These are phyloP conservation scores for Dastarcus helophoroides DNA, from an alignment of 2,888 invertebrate species.

Conservation along the genomic window DNA sequence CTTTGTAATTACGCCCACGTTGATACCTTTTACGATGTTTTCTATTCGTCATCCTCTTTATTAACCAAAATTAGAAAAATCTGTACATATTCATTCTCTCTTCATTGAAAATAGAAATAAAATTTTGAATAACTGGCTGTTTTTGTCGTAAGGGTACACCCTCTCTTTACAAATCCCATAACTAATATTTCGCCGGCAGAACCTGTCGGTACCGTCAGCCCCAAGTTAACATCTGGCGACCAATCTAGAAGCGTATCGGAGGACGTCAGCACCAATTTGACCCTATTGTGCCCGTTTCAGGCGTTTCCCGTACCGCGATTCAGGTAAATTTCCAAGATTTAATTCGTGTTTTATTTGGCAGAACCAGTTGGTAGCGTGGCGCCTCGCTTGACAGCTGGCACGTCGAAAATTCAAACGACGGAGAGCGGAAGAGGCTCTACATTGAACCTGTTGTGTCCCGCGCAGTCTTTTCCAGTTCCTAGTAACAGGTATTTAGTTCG, in stretches of 20 bases:
- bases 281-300: conserved; percentile 53
- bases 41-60: no score
- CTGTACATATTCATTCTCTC: no score
- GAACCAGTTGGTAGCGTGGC: conserved; percentile 45
- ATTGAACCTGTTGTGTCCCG: conserved; percentile 50
- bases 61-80: no score
- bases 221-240: conserved; percentile 42
- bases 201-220: conserved; percentile 66
- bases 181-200: conserved; percentile 38
- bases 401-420: conserved; percentile 24
- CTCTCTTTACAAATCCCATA: no score
- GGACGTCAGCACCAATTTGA: conserved; percentile 33
- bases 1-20: no score
- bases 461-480: conserved; percentile 56
- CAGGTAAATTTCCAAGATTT: conserved; percentile 45
- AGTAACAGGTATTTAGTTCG: conserved; percentile 50
- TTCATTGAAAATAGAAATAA: no score
- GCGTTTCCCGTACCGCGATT: conserved; percentile 60
- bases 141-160: conserved; percentile 3
- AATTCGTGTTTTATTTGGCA: conserved; percentile 39
- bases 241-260: conserved; percentile 24
- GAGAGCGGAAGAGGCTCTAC: conserved; percentile 17
- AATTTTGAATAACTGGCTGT: not conserved
- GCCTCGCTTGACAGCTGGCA: conserved; percentile 36
- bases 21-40: no score